Evolutionary conservation across 2,888 invertebrate genomes (phyloP).

Genomic region (Gerris lacustris): DNA sequence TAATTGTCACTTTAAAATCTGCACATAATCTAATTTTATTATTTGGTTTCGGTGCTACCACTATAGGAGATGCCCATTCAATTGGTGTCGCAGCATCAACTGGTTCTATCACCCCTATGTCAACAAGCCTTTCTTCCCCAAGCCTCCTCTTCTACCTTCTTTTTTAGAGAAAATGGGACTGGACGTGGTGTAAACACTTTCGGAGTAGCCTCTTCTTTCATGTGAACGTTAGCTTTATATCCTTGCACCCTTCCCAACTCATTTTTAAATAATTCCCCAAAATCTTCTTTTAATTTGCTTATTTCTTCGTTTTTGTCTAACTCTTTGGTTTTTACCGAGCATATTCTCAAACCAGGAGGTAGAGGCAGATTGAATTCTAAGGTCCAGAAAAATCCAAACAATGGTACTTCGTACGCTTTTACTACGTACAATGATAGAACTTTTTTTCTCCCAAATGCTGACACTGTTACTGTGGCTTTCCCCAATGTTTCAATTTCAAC

Average conservation of each 20-base stretch:
- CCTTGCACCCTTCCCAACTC: not conserved
- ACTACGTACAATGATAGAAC: not conserved
- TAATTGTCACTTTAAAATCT: too few relatives aligned
- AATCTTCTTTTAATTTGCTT: not conserved
- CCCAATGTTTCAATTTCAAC: slow-evolving; percentile 9
- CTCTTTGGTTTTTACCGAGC: not conserved
- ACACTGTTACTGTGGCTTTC: slow-evolving; percentile 5
- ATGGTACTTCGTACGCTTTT: slow-evolving; percentile 3
- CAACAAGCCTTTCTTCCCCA: not conserved
- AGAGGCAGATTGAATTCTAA: slow-evolving; percentile 6
- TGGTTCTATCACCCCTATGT: not conserved
- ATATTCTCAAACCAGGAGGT: slow-evolving; percentile 8
- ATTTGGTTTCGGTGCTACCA: too few relatives aligned
- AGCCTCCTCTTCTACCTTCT: not conserved
- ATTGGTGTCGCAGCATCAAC: not conserved
- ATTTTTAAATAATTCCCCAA: not conserved
- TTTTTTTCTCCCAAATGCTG: not conserved
- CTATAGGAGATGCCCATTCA: slow-evolving; percentile 2
- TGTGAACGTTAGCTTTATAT: not conserved
- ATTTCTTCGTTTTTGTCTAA: not conserved
- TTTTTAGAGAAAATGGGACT: not conserved
- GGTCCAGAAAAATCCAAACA: slow-evolving; percentile 12
- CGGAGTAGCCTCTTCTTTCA: not conserved
- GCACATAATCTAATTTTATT: too few relatives aligned
- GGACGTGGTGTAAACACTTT: not conserved